phyloP scores from a whole-genome alignment of 1,140 invertebrate genomes.

The Copidosoma floridanum region DNA sequence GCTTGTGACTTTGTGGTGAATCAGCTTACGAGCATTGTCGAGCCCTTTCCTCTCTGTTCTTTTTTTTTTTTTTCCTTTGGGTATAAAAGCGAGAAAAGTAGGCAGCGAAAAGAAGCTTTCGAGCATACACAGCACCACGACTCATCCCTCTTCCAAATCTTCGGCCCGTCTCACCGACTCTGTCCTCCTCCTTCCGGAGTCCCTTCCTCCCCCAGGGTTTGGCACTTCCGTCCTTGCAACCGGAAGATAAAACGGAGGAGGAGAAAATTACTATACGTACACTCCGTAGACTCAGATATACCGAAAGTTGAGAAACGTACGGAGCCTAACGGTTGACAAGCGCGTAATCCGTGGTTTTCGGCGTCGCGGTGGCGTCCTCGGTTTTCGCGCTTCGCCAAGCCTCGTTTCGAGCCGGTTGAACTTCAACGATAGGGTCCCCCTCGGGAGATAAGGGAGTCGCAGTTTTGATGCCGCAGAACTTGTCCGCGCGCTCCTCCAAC shows the following conservation, averaged over 20 bases:
- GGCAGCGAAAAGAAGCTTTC: too few species aligned
- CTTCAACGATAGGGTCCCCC: conserved; percentile 8
- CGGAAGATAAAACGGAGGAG: background rate
- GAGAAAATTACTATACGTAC: background rate
- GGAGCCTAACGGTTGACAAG: too few species aligned
- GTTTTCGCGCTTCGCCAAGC: conserved; percentile 28
- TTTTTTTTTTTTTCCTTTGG: too few species aligned
- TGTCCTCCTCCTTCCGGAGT: background rate
- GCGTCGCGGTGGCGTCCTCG: conserved; percentile 7
- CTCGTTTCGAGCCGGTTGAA: conserved; percentile 29
- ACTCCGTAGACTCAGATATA: background rate
- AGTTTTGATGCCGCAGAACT: conserved; percentile 1
- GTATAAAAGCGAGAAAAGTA: too few species aligned
- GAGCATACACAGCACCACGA: too few species aligned
- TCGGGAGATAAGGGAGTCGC: conserved; percentile 26
- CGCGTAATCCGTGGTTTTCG: conserved; percentile 27
- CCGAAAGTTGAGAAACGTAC: background rate
- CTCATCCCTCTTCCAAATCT: too few species aligned
- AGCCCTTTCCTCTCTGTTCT: too few species aligned
- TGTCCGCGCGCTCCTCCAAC: too few species aligned
- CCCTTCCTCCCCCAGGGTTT: background rate
- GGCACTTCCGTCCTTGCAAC: conserved; percentile 14
- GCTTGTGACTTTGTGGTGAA: too few species aligned
- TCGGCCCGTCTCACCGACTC: background rate
- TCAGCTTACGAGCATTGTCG: too few species aligned